These are phyloP conservation scores for Semaprochilodus insignis DNA, from an alignment of 2,797 vertebrate genomes.

Conservation along the genomic window DNA sequence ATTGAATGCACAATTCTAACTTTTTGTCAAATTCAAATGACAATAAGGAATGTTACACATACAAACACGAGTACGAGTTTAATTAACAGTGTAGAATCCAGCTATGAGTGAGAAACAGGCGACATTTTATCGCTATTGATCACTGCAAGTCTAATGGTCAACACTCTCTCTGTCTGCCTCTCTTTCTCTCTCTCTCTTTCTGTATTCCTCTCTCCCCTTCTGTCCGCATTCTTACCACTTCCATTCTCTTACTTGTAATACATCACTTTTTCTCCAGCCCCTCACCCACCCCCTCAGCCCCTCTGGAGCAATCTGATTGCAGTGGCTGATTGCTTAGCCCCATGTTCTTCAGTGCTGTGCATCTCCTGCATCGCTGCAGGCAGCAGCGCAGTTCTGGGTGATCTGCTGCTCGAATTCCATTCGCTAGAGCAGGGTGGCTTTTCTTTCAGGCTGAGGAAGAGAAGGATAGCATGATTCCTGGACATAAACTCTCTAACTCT, in stretches of 20 bases:
- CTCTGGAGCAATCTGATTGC: slow-evolving; percentile 31
- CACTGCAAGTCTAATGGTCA: too few relatives aligned
- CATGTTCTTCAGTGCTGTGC: slow-evolving; percentile 21
- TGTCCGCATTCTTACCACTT: not conserved
- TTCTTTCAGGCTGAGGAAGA: not conserved
- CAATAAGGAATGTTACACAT: not conserved
- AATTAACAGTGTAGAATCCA: too few relatives aligned
- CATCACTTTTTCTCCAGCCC: not conserved
- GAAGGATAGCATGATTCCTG: slow-evolving; percentile 55
- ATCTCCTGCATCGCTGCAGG: slow-evolving; percentile 15
- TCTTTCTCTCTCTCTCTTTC: slow-evolving; percentile 10
- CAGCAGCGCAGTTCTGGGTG: not conserved
- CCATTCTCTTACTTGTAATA: not conserved
- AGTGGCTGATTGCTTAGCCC: slow-evolving; percentile 29
- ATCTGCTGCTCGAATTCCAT: slow-evolving; percentile 20
- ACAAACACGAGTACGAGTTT: too few relatives aligned
- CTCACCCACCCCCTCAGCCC: slow-evolving; percentile 1
- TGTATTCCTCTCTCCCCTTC: not conserved
- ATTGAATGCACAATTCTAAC: not conserved
- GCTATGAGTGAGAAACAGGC: too few relatives aligned
- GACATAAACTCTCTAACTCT: not conserved
- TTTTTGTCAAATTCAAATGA: not conserved
- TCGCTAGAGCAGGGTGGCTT: slow-evolving; percentile 35
- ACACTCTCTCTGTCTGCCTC: not conserved
- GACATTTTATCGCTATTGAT: too few relatives aligned